These are phyloP conservation scores for Drosophila tanythrix DNA, from an alignment of 2,888 invertebrate genomes.

Conservation along the genomic window DNA sequence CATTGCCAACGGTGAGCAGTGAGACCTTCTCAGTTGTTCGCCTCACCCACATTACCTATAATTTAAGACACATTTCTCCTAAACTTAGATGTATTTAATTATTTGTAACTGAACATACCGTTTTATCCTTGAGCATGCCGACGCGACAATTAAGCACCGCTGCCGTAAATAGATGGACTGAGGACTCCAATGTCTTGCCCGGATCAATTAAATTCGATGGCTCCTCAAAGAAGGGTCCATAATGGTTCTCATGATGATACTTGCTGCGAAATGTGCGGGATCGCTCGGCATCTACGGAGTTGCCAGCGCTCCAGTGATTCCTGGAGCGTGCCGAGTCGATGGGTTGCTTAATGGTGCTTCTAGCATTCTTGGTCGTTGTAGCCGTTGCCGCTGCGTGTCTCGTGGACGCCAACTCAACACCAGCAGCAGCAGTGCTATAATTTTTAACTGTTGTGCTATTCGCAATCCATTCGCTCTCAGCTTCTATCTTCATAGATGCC, in stretches of 20 bases:
- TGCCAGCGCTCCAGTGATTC: slow-evolving; percentile 70
- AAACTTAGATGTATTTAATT: neutral
- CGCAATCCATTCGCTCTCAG: slow-evolving; percentile 33
- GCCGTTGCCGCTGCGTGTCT: slow-evolving; percentile 38
- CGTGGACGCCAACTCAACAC: slow-evolving; percentile 26
- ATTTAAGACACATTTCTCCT: neutral
- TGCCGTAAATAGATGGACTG: slow-evolving; percentile 88
- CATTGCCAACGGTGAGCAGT: slow-evolving; percentile 88
- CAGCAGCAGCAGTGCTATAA: slow-evolving; percentile 18
- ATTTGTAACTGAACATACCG: slow-evolving; percentile 84
- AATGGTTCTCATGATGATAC: slow-evolving; percentile 89
- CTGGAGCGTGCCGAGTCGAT: slow-evolving; percentile 71
- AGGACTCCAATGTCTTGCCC: slow-evolving; percentile 86
- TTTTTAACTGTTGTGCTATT: slow-evolving; percentile 49
- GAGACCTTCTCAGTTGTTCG: slow-evolving; percentile 88
- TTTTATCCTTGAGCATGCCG: slow-evolving; percentile 90
- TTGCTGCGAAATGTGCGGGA: slow-evolving; percentile 84
- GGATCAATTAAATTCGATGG: slow-evolving; percentile 85
- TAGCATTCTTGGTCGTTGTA: slow-evolving; percentile 55
- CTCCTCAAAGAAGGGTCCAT: slow-evolving; percentile 90
- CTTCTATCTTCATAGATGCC: slow-evolving; percentile 11
- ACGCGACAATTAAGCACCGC: slow-evolving; percentile 89
- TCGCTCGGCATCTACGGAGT: slow-evolving; percentile 63
- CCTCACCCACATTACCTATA: slow-evolving; percentile 89
- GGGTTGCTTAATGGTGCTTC: slow-evolving; percentile 67